phyloP scores from a whole-genome alignment of 2,888 invertebrate species.

The Hesperia comma region DNA sequence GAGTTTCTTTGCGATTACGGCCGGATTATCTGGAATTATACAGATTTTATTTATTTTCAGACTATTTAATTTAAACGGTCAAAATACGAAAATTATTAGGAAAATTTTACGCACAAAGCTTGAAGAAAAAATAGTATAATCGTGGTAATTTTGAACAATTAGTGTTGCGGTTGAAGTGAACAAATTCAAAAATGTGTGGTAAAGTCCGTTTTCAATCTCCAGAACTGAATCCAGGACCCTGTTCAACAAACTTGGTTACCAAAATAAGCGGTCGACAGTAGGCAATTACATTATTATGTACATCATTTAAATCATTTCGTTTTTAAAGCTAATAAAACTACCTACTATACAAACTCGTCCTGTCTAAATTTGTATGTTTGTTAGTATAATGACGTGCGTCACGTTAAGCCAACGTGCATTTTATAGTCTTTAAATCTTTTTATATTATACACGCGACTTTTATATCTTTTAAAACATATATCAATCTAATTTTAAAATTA shows the following conservation, averaged over 20 bases:
- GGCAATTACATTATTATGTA: neutral
- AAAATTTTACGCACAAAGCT: no score
- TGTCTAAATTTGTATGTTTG: constrained; percentile 12
- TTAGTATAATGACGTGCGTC: constrained; percentile 14
- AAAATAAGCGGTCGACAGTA: no score
- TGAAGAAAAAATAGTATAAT: no score
- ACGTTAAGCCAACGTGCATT: constrained; percentile 5
- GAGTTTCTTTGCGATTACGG: constrained; percentile 60
- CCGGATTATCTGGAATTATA: constrained; percentile 24
- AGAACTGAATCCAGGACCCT: no score
- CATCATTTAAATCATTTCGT: constrained; percentile 14
- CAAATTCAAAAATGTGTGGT: no score
- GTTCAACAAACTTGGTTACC: no score
- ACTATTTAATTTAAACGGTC: neutral
- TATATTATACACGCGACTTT: neutral
- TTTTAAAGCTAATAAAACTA: constrained; percentile 8
- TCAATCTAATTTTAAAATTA: constrained; percentile 19
- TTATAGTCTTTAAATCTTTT: constrained; percentile 10
- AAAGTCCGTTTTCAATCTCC: no score
- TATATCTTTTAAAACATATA: constrained; percentile 2
- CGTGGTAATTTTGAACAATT: no score
- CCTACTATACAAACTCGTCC: constrained; percentile 10
- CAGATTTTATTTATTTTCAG: constrained; percentile 27
- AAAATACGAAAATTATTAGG: neutral
- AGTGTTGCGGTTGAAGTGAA: no score